Base-by-base conservation (phyloP, 2,113 vertebrate genomes). In the Callopanchax toddi region DNA sequence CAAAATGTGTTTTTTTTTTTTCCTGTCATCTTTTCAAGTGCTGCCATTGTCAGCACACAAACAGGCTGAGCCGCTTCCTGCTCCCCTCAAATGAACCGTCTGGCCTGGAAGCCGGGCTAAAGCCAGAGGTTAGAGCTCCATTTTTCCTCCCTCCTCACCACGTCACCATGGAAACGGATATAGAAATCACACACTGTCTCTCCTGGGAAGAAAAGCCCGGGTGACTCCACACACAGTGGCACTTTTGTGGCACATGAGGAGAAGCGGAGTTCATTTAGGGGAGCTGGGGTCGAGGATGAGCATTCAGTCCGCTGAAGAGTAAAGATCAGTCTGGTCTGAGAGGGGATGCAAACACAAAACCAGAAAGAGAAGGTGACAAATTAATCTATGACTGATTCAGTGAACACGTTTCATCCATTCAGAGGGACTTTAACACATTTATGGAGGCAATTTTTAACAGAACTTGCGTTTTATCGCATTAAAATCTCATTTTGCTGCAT, bases 81-180 rank as follows among this genome's bases (percentile, higher is more conserved):
- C 91, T 93, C 91, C 91, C 86, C 91, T 70, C 46, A 45, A 76
- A 78, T 82, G 83, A 80, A 84, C 81, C 17, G 91, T 93, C 89
- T 92, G 91, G 93, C 93, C 93, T 89, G 92, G 91, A 89, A 93
- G 92, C 77, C 56, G 18, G 84, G 91, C 93, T 89, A 93, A 95
- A 95, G 94, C 94, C 94, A 90, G 69, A 95, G 95, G 95, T 96
- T 95, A 95, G 93, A 91, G 91, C 88, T 89, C 92, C 94, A 93
- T 95, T 96, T 44, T 96, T 93, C 93, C 93, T 93, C 92, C 93
- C 93, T 93, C 91, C 93, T 94, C 86, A 89, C 93, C 93, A 74
- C 89, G 87, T 99, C 94, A 88, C 95, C 96, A 98, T 98, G 96
- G 96, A 96, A 95, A 99, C 97, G 93, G 95, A 98, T 97, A 97